Evolutionary conservation across 2,888 invertebrate genomes (phyloP), one percentile per base, ranked within the genome.

Genomic region (Sphaeridia pumilis): DNA sequence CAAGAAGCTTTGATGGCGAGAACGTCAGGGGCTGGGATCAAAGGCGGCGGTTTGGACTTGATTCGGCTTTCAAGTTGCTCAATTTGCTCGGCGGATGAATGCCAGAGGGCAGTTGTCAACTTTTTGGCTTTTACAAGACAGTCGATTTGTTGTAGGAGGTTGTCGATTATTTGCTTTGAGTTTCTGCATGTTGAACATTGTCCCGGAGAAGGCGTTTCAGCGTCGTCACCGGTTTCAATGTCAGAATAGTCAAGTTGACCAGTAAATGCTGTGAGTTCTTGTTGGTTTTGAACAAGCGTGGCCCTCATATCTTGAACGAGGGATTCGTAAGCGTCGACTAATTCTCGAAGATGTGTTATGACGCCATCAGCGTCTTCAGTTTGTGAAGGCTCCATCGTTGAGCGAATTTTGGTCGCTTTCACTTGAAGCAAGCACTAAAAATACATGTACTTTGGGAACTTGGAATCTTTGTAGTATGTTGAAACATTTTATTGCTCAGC

Each of bases 291-390:
- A 2, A 41, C 34, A 2, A 58, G 36, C 10, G 56, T 49, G 2
- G 2, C n/a, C n/a, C 41, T 42, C 54, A 58, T 56, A 25, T 58
- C 58, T 22, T 48, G n/a, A 10, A 58, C 58, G 2, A 58, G 38
- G 17, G 46, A 47, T 38, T 56, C 58, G 27, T 58, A 56, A 10
- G 46, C 44, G 17, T 35, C 24, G 10, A 56, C 28, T 1, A 58
- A 36, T n/a, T 53, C 28, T 3, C 36, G 21, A 20, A 53, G 21
- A 26, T 53, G 25, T 22, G 12, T 17, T 25, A 48, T 48, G n/a
- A 47, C 47, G 17, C 7, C 14, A 5, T 27, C 41, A 2, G 41
- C 17, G 14, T 52, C 52, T 21, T 14, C 38, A n/a, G n/a, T n/a
- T n/a, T n/a, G n/a, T n/a, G n/a, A n/a, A n/a, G n/a, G n/a, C n/a